These are phyloP conservation scores for Eulemur rufifrons DNA, from an alignment of 2,113 vertebrate genomes.

Conservation along the genomic window DNA sequence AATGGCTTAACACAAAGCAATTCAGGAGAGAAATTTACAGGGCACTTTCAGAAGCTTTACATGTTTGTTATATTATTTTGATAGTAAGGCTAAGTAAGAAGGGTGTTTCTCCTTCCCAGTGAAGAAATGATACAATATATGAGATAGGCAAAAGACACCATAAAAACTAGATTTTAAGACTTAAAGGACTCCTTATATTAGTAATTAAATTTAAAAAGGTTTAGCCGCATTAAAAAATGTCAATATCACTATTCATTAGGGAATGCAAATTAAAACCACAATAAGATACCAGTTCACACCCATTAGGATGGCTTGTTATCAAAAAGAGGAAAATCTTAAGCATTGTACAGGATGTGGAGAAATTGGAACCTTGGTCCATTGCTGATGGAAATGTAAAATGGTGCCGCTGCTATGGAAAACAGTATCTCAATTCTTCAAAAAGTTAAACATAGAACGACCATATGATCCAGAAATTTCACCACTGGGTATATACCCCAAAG, in stretches of 20 bases:
- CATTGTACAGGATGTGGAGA: neutral
- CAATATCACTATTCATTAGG: neutral
- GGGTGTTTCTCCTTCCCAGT: neutral
- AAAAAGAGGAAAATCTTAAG: neutral
- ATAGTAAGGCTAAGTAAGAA: neutral
- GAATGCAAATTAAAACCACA: neutral
- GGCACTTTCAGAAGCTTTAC: neutral
- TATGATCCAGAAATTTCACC: neutral
- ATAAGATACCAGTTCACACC: neutral
- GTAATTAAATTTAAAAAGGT: constrained; percentile 18
- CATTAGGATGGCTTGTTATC: neutral
- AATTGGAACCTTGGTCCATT: neutral
- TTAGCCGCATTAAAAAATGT: neutral
- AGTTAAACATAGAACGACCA: neutral
- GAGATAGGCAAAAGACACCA: neutral
- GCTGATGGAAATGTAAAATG: neutral
- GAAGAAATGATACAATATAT: neutral
- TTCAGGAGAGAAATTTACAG: neutral
- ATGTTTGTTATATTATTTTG: neutral
- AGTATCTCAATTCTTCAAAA: neutral
- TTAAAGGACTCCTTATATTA: neutral
- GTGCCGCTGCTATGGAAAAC: neutral
- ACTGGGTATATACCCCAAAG: neutral
- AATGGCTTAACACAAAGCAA: neutral
- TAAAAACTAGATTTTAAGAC: constrained; percentile 15